Evolutionary conservation across 1,140 invertebrate species (phyloP), one percentile per base, ranked within the genome.

Genomic region (Muscidifurax raptorellus): DNA sequence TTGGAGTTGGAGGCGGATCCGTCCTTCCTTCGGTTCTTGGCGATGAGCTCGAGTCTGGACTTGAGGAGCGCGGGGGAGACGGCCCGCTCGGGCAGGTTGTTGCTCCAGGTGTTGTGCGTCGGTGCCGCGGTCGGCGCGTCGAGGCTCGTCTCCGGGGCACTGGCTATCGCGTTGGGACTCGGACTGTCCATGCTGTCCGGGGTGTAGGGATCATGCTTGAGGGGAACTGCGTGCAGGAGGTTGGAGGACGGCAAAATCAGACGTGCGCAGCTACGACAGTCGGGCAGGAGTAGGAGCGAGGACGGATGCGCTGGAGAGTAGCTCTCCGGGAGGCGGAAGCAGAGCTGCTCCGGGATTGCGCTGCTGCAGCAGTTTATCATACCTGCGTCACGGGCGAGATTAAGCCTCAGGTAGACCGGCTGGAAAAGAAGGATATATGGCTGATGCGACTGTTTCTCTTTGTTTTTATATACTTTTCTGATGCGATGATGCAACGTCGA

Each of bases 341-440:
- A 93, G 90, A 94, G 89, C 86, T 92, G 89, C 85, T 92, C 88
- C 89, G 92, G 90, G 89, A 92, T 86, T 44, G 59, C 36, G 28
- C 18, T 88, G 90, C 94, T 91, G 91, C 93, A 93, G 92, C 96
- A 96, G 90, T 93, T 93, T 93, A 96, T 93, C 92, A 94, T 97
- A 97, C 96, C 96, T 97, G 96, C 94, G 89, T 96, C 95, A 89
- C 93, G 93, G 90, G 94, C 94, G 88, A 97, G 94, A 89, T 94
- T 93, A 91, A 96, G 93, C 90, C 94, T 95, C 90, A 97, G 94
- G 94, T 96, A 97, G 92, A 97, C 96, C 90, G 97, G 97, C 96
- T 97, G 95, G 77, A 95, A 95, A 82, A 88, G 52, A 59, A 59
- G 52, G 52, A 59, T n/a, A 59, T n/a, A 59, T 59, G 52, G 52